These are phyloP conservation scores for Strigops habroptila DNA, from an alignment of 2,113 vertebrate species.

Conservation along the genomic window DNA sequence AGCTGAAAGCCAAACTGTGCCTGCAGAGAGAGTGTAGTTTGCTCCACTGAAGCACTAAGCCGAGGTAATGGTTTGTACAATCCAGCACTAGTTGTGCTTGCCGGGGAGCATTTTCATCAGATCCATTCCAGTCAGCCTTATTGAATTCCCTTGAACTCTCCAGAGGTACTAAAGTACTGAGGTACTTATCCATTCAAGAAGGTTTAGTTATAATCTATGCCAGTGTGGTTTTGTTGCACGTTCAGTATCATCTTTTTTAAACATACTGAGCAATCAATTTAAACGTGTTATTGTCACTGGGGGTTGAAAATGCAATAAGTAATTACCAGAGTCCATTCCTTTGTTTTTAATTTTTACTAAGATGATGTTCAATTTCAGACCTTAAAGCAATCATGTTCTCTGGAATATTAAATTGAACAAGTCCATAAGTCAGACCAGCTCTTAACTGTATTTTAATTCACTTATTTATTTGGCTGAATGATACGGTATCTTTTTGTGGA, in stretches of 20 bases:
- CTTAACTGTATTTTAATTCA: conserved; percentile 49
- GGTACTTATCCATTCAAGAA: conserved; percentile 44
- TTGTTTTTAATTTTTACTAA: conserved; percentile 76
- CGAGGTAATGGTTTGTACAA: neutral
- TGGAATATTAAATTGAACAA: conserved; percentile 68
- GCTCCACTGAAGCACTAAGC: neutral
- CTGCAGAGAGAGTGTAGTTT: neutral
- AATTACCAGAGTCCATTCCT: conserved; percentile 72
- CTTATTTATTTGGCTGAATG: conserved; percentile 61
- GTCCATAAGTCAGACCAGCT: conserved; percentile 43
- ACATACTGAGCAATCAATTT: conserved; percentile 73
- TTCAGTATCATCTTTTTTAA: conserved; percentile 60
- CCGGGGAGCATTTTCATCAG: neutral
- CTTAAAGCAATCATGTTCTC: conserved; percentile 68
- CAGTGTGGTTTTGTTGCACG: neutral
- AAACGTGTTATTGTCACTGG: conserved; percentile 75
- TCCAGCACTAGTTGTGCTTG: neutral
- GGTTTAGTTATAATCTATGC: conserved; percentile 2
- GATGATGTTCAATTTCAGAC: conserved; percentile 62
- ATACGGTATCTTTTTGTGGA: conserved; percentile 3
- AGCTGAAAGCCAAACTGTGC: neutral
- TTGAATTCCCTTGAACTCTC: conserved; percentile 34
- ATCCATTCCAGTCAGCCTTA: neutral
- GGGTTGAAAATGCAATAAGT: conserved; percentile 78
- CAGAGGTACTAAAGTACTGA: conserved; percentile 26